Evolutionary conservation across 2,797 vertebrate genomes (phyloP).

Genomic region (Apogon talboti): DNA sequence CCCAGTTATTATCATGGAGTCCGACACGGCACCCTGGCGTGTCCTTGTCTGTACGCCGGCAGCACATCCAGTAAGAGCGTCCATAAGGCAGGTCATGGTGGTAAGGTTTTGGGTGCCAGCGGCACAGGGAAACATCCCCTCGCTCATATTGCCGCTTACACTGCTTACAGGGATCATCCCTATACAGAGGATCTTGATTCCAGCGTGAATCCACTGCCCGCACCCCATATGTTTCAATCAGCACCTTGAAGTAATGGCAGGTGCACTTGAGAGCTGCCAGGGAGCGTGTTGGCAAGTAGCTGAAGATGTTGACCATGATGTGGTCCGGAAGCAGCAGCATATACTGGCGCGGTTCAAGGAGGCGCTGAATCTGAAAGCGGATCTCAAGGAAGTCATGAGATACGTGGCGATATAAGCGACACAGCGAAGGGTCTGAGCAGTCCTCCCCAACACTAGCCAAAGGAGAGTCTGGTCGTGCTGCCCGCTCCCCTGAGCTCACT

Average conservation of each 20-base stretch:
- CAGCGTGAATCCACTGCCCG: constrained; percentile 92
- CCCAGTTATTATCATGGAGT: constrained; percentile 98
- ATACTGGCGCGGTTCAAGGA: constrained; percentile 95
- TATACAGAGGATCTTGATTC: constrained; percentile 94
- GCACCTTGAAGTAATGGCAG: constrained; percentile 92
- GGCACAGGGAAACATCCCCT: constrained; percentile 95
- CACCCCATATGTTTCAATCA: constrained; percentile 94
- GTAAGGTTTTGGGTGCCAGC: constrained; percentile 99
- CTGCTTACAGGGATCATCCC: constrained; percentile 97
- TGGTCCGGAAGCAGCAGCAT: constrained; percentile 95
- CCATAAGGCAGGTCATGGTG: constrained; percentile 99
- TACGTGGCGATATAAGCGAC: constrained; percentile 94
- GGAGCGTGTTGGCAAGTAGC: constrained; percentile 91
- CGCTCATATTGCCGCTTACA: constrained; percentile 92
- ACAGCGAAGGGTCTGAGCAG: constrained; percentile 87
- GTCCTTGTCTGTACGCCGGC: constrained; percentile 91
- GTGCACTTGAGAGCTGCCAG: constrained; percentile 96
- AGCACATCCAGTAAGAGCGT: constrained; percentile 99
- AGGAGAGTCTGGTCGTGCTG: constrained; percentile 78
- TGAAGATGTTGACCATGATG: constrained; percentile 94
- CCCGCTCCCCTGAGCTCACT: constrained; percentile 47
- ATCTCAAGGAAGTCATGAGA: constrained; percentile 97
- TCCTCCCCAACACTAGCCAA: constrained; percentile 55
- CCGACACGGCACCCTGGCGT: constrained; percentile 93
- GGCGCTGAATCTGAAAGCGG: constrained; percentile 95